Conservation (phyloP, 1,140 invertebrate genomes). For the Tetramorium simillimum region DNA sequence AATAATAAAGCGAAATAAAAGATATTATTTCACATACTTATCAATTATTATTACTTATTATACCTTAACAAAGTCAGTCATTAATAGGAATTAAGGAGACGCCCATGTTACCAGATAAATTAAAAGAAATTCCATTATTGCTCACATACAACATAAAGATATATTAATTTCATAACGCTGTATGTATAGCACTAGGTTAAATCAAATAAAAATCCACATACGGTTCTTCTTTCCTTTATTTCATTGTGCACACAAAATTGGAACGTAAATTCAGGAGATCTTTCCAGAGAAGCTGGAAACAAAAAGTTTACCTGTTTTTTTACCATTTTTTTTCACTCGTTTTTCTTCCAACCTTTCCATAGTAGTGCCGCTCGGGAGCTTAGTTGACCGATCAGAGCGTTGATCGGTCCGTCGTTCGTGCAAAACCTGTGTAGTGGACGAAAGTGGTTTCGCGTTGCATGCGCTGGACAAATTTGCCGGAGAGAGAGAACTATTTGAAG, state of each 20-base stretch:
- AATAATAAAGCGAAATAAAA: neutral
- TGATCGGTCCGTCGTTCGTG: conserved; percentile 21
- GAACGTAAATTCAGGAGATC: conserved; percentile 34
- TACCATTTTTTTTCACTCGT: conserved; percentile 19
- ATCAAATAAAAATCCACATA: conserved; percentile 5
- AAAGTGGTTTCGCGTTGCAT: conserved; percentile 21
- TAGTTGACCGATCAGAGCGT: neutral
- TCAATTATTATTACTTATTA: conserved; percentile 14
- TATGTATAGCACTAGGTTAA: neutral
- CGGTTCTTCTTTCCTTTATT: conserved; percentile 10
- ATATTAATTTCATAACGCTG: conserved; percentile 48
- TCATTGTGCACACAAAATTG: conserved; percentile 44
- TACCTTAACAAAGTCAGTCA: neutral
- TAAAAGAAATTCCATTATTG: neutral
- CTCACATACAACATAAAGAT: conserved; percentile 19
- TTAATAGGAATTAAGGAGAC: conserved; percentile 19
- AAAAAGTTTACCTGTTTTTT: conserved; percentile 34
- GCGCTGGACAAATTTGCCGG: neutral
- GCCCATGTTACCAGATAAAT: neutral
- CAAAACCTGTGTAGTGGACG: neutral
- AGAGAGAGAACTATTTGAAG: neutral
- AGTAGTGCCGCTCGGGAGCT: neutral
- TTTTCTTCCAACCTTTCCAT: conserved; percentile 1
- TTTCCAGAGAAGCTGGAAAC: conserved; percentile 5
- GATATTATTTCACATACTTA: neutral